Evolutionary conservation across 2,797 vertebrate genomes (phyloP), one percentile per base, ranked within the genome.

Genomic region (Paramormyrops hopkinsi): DNA sequence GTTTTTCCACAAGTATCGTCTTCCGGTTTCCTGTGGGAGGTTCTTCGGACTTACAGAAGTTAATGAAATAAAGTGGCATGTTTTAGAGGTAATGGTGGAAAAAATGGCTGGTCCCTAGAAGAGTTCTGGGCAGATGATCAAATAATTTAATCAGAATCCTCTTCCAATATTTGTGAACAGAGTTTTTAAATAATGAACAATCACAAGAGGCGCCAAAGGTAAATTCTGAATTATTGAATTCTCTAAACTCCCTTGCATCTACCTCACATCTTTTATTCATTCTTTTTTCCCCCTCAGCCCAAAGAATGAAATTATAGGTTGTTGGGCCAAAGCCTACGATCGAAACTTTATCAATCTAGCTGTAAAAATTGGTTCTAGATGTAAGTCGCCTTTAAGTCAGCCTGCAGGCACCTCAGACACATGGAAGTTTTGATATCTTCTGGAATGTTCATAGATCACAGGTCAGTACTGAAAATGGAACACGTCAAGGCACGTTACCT

Each of bases 261-360:
- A 65, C 56, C 62, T 88, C 87, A 29, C 48, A 53, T 86, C 19
- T 46, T 44, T 86, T 33, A 33, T 86, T 85, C 41, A 85, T 85
- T 76, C 14, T 41, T 76, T 22, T 51, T 84, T 19, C 51, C 12
- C 25, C 48, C 50, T 53, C 22, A 12, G n/a, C n/a, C 9, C 83
- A 53, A 82, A 82, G 2, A 82, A 82, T 82, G 17, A 33, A 85
- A 85, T 50, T 51, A 53, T 29, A 85, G 83, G 48, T 53, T 86
- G 50, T 25, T 53, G 11, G 48, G 50, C 5, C 29, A 37, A 86
- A 86, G 84, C 8, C 82, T 46, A 25, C 6, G 44, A 84, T 29
- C 4, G 7, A 25, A 76, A 76, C 33, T 41, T 65, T 4, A 41
- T 41, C 33, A 76, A 41, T 76, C 14, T 19, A 41, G 69, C 69